phyloP scores from a whole-genome alignment of 2,797 vertebrate genomes.

The Thamnophis elegans region DNA sequence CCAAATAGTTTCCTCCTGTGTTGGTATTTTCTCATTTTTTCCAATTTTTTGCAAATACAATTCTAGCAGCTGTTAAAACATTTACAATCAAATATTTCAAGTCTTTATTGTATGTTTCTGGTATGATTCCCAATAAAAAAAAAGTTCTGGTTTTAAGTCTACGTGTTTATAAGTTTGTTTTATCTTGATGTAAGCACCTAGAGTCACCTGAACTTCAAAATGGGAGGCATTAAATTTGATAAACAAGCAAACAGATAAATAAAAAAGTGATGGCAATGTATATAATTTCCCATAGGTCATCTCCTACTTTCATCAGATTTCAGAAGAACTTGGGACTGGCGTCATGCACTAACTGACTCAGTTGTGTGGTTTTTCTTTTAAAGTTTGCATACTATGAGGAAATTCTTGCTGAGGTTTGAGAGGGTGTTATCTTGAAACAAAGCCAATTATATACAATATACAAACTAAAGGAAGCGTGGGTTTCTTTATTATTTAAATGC shows the following conservation, averaged over 20 bases:
- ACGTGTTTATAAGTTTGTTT: too few relatives aligned
- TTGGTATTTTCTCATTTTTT: too few relatives aligned
- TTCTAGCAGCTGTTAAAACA: too few relatives aligned
- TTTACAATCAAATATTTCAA: too few relatives aligned
- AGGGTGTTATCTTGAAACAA: constrained; percentile 18
- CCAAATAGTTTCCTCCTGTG: too few relatives aligned
- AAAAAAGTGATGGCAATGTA: neutral
- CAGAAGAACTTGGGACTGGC: neutral
- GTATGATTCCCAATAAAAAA: too few relatives aligned
- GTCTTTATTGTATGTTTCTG: too few relatives aligned
- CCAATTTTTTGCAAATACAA: too few relatives aligned
- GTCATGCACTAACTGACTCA: constrained; percentile 48
- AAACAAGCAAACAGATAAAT: neutral
- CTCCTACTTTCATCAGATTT: constrained; percentile 48
- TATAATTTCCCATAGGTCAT: constrained; percentile 24
- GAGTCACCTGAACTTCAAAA: neutral
- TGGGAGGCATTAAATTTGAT: neutral
- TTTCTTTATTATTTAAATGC: neutral
- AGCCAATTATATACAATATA: neutral
- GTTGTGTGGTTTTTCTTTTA: constrained; percentile 12
- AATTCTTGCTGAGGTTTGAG: constrained; percentile 20
- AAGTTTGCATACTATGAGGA: neutral
- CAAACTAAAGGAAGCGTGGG: neutral
- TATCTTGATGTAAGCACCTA: neutral
- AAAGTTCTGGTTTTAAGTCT: too few relatives aligned